Evolutionary conservation across 2,888 invertebrate genomes (phyloP).

Genomic region (Phalera bucephala): DNA sequence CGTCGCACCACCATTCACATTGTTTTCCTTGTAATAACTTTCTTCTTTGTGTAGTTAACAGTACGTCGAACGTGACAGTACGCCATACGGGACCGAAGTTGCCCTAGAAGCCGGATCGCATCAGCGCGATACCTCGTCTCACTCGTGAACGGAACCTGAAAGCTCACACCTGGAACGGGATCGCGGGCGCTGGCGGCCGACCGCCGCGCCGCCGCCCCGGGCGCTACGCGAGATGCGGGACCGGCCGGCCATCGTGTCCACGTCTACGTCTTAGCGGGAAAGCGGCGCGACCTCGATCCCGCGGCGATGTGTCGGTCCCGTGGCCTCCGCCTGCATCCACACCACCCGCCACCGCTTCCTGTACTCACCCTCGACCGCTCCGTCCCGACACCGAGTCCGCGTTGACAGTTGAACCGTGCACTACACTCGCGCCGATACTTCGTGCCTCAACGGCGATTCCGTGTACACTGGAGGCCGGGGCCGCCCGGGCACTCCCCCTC

Average conservation of each 20-base stretch:
- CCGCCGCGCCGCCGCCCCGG: background rate
- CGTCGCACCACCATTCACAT: slow-evolving; percentile 18
- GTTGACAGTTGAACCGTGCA: slow-evolving; percentile 29
- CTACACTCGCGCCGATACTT: slow-evolving; percentile 59
- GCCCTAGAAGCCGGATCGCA: background rate
- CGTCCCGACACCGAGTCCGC: slow-evolving; percentile 18
- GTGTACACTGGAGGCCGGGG: slow-evolving; percentile 55
- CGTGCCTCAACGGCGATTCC: slow-evolving; percentile 64
- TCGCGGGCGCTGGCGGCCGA: background rate
- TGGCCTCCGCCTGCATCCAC: background rate
- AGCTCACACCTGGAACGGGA: background rate
- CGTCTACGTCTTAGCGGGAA: slow-evolving; percentile 40
- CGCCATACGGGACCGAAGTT: background rate
- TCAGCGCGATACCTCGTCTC: background rate
- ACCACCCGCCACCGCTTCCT: slow-evolving; percentile 7
- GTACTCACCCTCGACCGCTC: slow-evolving; percentile 31
- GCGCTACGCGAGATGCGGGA: background rate
- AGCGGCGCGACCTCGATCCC: slow-evolving; percentile 52
- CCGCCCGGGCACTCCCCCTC: slow-evolving; percentile 28
- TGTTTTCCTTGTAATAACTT: slow-evolving; percentile 8
- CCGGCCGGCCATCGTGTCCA: slow-evolving; percentile 12
- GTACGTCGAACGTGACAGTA: background rate
- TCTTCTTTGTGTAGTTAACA: background rate
- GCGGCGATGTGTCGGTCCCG: slow-evolving; percentile 34
- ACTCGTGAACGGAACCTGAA: background rate